Conservation (phyloP, 2,888 invertebrate genomes). For the Leptinotarsa rubiginosa region DNA sequence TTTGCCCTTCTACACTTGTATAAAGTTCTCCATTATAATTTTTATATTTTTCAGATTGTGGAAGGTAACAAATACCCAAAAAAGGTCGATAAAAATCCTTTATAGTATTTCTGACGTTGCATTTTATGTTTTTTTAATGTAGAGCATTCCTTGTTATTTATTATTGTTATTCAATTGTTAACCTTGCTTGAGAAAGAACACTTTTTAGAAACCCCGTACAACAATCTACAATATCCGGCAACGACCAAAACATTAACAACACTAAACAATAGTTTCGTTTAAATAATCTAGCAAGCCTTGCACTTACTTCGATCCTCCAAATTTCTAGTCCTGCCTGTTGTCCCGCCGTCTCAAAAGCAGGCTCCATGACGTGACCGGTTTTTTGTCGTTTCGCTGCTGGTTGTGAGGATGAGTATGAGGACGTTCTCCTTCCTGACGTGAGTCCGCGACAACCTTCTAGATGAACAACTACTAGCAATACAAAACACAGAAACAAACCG, state of each 20-base stretch:
- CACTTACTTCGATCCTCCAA: conserved; percentile 84
- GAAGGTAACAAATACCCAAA: no score
- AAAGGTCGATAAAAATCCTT: no score
- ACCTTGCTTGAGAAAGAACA: no score
- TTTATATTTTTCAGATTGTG: no score
- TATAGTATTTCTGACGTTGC: no score
- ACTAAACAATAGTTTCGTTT: not conserved
- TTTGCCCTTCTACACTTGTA: no score
- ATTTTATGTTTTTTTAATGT: no score
- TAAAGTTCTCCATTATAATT: no score
- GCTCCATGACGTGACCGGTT: conserved; percentile 67
- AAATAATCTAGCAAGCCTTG: conserved; percentile 5
- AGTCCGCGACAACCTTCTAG: conserved; percentile 28
- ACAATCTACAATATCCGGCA: no score
- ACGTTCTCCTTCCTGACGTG: conserved; percentile 28
- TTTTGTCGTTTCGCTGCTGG: conserved; percentile 32
- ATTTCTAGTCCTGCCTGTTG: conserved; percentile 77
- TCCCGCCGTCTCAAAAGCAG: conserved; percentile 80
- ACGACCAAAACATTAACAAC: not conserved
- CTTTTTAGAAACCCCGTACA: no score
- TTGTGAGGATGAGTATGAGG: conserved; percentile 17
- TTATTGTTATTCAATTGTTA: no score
- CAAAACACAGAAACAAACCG: conserved; percentile 29
- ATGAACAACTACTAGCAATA: conserved; percentile 33
- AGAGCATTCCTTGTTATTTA: no score